A percentile compares a stretch with the other conserved stretches of the same genome.
These are phyloP conservation scores for Gallinago nigripennis DNA, from an alignment of 2,797 vertebrate species.

Conservation along the genomic window DNA sequence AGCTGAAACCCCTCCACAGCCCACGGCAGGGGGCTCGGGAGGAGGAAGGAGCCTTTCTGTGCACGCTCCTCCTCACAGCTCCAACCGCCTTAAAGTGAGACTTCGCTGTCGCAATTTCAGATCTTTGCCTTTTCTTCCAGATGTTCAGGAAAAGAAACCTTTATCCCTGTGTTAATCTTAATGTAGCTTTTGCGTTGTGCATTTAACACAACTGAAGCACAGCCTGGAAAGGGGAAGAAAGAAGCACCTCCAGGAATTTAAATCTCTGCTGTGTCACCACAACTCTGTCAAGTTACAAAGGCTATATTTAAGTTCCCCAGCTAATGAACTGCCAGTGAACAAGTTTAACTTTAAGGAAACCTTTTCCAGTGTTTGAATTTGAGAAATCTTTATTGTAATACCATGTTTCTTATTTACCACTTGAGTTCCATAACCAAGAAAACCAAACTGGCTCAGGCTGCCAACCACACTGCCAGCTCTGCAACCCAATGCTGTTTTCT, in stretches of 20 bases:
- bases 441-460: background rate
- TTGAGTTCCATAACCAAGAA: background rate
- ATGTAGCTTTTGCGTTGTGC: background rate
- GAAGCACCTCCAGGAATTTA: background rate
- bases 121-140: background rate
- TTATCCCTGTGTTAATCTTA: background rate
- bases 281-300: background rate
- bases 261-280: background rate
- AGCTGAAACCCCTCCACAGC: background rate
- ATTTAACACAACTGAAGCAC: background rate
- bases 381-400: background rate
- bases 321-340: background rate
- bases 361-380: background rate
- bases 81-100: background rate
- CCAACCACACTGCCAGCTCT: background rate
- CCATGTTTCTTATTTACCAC: background rate
- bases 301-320: background rate
- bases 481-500: background rate
- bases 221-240: background rate
- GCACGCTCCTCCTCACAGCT: background rate
- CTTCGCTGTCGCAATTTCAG: background rate
- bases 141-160: background rate
- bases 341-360: background rate
- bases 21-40: fast-evolving
- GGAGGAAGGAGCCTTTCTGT: background rate